These are phyloP conservation scores for Crossoptilon crossoptilon DNA, from an alignment of 2,797 vertebrate genomes.

Conservation along the genomic window DNA sequence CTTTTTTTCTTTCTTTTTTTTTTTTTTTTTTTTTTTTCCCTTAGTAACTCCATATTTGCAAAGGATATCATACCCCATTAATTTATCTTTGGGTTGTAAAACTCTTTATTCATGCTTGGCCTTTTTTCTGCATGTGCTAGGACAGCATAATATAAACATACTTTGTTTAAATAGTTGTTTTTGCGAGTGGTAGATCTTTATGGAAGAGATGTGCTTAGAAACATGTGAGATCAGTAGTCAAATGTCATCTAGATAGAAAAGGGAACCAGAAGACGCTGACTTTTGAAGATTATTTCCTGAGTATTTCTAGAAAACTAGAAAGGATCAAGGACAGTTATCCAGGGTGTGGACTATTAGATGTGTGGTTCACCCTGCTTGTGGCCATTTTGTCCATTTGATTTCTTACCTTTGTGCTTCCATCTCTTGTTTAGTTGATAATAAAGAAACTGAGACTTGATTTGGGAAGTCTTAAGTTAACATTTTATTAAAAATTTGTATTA, in stretches of 20 bases:
- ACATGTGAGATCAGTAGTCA: background rate
- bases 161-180: slow-evolving; percentile 2
- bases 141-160: background rate
- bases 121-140: background rate
- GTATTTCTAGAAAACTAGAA: background rate
- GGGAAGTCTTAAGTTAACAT: background rate
- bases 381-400: background rate
- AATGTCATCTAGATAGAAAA: background rate
- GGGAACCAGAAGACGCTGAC: background rate
- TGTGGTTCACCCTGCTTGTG: background rate
- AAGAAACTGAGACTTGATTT: background rate
- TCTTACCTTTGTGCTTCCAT: background rate
- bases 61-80: background rate
- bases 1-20: slow-evolving; percentile 3
- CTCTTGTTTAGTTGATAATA: background rate
- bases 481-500: background rate
- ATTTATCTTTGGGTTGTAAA: slow-evolving; percentile 2
- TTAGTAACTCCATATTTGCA: slow-evolving; percentile 47
- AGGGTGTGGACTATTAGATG: background rate
- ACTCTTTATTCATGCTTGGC: slow-evolving; percentile 16
- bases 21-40: background rate
- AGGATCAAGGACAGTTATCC: background rate
- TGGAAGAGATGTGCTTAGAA: background rate
- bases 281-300: background rate
- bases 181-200: background rate